Conservation (phyloP, 2,797 vertebrate species). For the Lacerta agilis region DNA sequence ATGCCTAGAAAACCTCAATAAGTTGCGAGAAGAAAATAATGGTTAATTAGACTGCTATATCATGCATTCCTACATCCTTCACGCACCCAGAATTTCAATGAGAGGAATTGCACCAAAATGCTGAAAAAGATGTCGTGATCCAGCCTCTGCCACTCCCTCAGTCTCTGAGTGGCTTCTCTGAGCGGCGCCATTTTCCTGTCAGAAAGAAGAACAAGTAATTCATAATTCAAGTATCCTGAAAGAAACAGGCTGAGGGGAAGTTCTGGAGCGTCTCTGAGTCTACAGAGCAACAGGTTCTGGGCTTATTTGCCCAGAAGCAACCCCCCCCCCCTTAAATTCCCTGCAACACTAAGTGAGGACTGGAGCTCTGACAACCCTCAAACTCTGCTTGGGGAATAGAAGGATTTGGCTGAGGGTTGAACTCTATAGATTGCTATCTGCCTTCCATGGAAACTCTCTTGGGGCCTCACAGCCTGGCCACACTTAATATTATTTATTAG, state of each 20-base stretch:
- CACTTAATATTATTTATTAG: too few relatives aligned
- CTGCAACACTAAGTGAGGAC: too few relatives aligned
- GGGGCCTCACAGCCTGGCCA: too few relatives aligned
- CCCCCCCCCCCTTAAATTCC: too few relatives aligned
- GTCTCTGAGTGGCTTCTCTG: background rate
- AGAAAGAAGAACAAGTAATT: background rate
- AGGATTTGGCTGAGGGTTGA: too few relatives aligned
- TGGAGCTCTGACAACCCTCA: too few relatives aligned
- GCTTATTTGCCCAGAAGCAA: too few relatives aligned
- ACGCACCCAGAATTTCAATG: slow-evolving; percentile 53
- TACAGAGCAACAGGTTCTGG: too few relatives aligned
- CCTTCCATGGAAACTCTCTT: too few relatives aligned
- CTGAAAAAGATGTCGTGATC: background rate
- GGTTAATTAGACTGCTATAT: slow-evolving; percentile 65
- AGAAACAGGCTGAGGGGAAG: background rate
- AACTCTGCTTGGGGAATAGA: too few relatives aligned
- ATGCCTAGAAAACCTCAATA: slow-evolving; percentile 74
- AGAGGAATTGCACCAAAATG: background rate
- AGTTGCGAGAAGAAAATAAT: slow-evolving; percentile 65
- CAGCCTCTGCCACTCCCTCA: background rate
- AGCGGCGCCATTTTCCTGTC: background rate
- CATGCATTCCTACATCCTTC: slow-evolving; percentile 56
- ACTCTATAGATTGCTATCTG: too few relatives aligned
- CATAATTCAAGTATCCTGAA: background rate
- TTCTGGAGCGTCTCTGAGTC: background rate